A percentile compares a stretch with the other conserved stretches of the same genome.
Evolutionary conservation across 2,888 invertebrate species (phyloP).

Genomic region (Lepidochitona cinerea): DNA sequence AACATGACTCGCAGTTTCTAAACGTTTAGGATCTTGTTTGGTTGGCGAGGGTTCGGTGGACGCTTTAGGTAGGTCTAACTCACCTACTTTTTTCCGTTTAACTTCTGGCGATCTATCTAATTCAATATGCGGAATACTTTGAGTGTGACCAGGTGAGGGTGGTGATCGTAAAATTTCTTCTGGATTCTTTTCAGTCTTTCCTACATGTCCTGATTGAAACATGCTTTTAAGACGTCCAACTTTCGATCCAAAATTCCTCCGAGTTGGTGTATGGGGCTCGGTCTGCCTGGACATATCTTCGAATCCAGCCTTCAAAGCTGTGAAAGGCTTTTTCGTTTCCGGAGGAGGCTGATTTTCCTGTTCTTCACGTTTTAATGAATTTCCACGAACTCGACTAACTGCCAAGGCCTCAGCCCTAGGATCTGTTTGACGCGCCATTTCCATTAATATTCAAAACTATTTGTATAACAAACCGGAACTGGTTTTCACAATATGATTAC

Average conservation of each 20-base stretch:
- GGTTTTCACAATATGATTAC: too few relatives aligned
- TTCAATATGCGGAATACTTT: slow-evolving; percentile 19
- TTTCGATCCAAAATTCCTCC: slow-evolving; percentile 41
- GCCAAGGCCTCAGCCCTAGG: slow-evolving; percentile 37
- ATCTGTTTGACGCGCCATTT: slow-evolving; percentile 15
- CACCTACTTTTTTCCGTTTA: slow-evolving; percentile 39
- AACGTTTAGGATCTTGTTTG: slow-evolving; percentile 21
- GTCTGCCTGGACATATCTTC: slow-evolving; percentile 8
- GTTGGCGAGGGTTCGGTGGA: slow-evolving; percentile 9
- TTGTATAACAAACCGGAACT: too few relatives aligned
- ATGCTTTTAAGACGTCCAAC: slow-evolving; percentile 63
- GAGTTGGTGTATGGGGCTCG: background rate
- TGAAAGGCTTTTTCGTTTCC: slow-evolving; percentile 7
- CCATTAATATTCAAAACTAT: too few relatives aligned
- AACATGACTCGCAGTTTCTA: slow-evolving; percentile 62
- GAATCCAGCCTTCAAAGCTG: slow-evolving; percentile 6
- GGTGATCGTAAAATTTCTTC: background rate
- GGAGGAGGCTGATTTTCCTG: slow-evolving; percentile 26
- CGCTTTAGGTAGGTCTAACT: background rate
- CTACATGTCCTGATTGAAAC: slow-evolving; percentile 45
- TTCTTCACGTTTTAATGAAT: slow-evolving; percentile 33
- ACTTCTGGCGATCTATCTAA: slow-evolving; percentile 40
- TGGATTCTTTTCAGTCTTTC: slow-evolving; percentile 8
- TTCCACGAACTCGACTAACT: slow-evolving; percentile 47
- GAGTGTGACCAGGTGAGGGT: slow-evolving; percentile 15